Base-by-base conservation (phyloP, 1,140 invertebrate genomes). In the Cyphomyrmex costatus region DNA sequence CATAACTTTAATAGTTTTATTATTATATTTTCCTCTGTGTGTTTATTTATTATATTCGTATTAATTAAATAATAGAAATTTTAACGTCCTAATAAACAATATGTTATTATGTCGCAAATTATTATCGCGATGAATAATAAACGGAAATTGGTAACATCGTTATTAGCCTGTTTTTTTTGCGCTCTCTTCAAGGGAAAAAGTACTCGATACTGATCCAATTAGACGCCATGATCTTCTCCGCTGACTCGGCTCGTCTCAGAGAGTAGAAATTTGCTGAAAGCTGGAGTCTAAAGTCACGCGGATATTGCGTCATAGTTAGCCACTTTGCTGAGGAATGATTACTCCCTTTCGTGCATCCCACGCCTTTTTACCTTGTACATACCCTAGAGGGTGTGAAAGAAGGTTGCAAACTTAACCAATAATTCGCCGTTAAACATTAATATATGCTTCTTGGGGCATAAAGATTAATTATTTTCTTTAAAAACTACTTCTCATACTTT, bases 241-340 rank as follows among this genome's bases (percentile, higher is more conserved):
- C 65, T 56, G 49, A 61, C 49, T 70, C 63, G 16, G 14, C 46
- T 53, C 19, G 58, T 14, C 27, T 66, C 30, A 30, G 7, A 63
- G 21, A 70, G 78, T 19, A 27, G 63, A 80, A 58, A 70, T 80
- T 80, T 56, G 46, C 78, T 56, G 63, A 65, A 77, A 78, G 63
- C 78, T 53, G 33, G 27, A 70, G 63, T 80, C 49, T 51, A 80
- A 70, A 80, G 49, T 70, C 78, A 51, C 65, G 33, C 33, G 63
- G 49, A 70, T 80, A 80, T 80, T 70, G 36, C 63, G 49, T 68
- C 61, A 68, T 53, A 79, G 60, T 79, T 79, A 79, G 61, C 63
- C 30, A 70, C 78, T 80, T 60, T 65, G 21, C 51, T n/a, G 10
- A 70, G 78, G 65, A 70, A 80, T 56, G 63, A 70, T 80, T 70